These are phyloP conservation scores for Amblyteles armatorius DNA, from an alignment of 2,888 invertebrate species.

Conservation along the genomic window DNA sequence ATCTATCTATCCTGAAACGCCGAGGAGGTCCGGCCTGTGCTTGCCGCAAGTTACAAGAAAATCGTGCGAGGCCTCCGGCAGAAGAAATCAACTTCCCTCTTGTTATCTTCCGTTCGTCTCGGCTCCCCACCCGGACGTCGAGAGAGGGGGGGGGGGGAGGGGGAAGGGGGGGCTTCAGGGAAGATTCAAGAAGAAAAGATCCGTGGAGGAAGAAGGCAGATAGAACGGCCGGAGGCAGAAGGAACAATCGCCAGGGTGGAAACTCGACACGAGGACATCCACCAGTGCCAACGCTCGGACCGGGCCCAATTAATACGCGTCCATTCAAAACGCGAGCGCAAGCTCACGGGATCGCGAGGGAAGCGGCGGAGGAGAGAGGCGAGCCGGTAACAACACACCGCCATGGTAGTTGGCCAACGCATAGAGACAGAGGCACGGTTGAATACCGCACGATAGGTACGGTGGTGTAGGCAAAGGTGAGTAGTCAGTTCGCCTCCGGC, in stretches of 20 bases:
- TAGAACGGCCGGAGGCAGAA: slow-evolving; percentile 55
- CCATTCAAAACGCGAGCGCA: slow-evolving; percentile 78
- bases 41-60: slow-evolving; percentile 33
- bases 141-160: neutral
- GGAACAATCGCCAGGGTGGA: slow-evolving; percentile 81
- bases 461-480: slow-evolving; percentile 59
- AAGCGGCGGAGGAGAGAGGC: slow-evolving; percentile 48
- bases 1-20: slow-evolving; percentile 29
- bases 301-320: slow-evolving; percentile 83
- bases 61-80: slow-evolving; percentile 49
- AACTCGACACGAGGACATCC: slow-evolving; percentile 83
- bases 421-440: slow-evolving; percentile 29
- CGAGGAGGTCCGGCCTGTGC: slow-evolving; percentile 42
- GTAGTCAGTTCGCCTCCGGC: slow-evolving; percentile 47
- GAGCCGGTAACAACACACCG: slow-evolving; percentile 61
- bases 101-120: slow-evolving; percentile 56
- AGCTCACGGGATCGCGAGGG: slow-evolving; percentile 60
- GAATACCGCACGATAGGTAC: slow-evolving; percentile 38
- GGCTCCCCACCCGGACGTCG: slow-evolving; percentile 47
- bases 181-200: slow-evolving; percentile 56
- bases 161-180: slow-evolving; percentile 16
- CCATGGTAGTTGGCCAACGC: slow-evolving; percentile 40
- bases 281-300: slow-evolving; percentile 81
- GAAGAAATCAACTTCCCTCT: slow-evolving; percentile 42
- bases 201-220: slow-evolving; percentile 48